Evolutionary conservation across 2,797 vertebrate genomes (phyloP).

Genomic region (Scyliorhinus canicula): DNA sequence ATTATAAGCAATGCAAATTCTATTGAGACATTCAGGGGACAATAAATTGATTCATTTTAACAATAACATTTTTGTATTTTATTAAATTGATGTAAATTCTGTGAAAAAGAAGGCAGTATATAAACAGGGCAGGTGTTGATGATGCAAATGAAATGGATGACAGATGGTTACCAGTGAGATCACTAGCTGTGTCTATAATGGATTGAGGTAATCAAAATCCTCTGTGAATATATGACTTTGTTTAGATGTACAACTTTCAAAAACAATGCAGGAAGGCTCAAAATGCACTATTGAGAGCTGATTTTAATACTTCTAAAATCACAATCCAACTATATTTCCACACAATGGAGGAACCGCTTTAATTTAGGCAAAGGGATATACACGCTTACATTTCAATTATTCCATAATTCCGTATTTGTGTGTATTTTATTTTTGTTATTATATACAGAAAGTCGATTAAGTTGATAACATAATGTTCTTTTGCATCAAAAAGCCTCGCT

Average conservation of each 20-base stretch:
- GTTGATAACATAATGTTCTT: background rate
- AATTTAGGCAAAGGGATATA: too few relatives aligned
- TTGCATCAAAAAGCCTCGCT: background rate
- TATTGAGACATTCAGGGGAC: constrained; percentile 55
- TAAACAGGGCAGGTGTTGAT: constrained; percentile 98
- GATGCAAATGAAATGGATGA: constrained; percentile 99
- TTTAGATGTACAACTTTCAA: constrained; percentile 82
- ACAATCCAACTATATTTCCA: background rate
- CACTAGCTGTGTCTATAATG: constrained; percentile 96
- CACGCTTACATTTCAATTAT: background rate
- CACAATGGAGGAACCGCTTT: background rate
- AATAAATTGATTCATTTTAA: constrained; percentile 76
- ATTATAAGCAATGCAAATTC: constrained; percentile 71
- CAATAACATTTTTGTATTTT: constrained; percentile 77
- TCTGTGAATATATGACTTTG: constrained; percentile 94
- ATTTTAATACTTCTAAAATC: background rate
- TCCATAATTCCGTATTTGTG: background rate
- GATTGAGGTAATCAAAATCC: constrained; percentile 99
- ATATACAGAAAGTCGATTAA: background rate
- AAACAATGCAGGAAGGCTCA: constrained; percentile 71
- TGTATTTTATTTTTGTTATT: background rate
- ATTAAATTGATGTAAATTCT: constrained; percentile 71
- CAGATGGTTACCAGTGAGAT: constrained; percentile 96
- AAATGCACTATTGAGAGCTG: background rate
- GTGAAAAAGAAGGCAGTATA: constrained; percentile 81